Percentiles rank a stretch among this genome's conserved stretches.
Conservation (phyloP, 2,113 vertebrate genomes). For the Agapornis roseicollis region DNA sequence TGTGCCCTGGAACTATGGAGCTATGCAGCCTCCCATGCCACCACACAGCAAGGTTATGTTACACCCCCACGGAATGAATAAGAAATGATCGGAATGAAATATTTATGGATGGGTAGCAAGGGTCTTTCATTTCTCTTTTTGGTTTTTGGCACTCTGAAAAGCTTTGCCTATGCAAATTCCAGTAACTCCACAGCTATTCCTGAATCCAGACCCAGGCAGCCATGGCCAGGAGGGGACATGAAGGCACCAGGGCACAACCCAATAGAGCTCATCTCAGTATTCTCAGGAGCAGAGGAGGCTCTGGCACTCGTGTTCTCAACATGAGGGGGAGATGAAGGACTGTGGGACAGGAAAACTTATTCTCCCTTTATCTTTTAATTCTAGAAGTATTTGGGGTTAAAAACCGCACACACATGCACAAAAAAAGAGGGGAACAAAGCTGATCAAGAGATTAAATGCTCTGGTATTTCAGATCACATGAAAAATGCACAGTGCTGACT, state of each 20-base stretch:
- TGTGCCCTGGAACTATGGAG: accelerated
- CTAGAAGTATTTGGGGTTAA: not conserved
- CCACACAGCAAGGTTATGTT: not conserved
- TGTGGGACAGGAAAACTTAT: not conserved
- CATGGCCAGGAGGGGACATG: accelerated
- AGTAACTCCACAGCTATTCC: accelerated
- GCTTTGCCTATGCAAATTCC: not conserved
- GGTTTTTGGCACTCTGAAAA: not conserved
- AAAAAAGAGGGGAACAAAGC: not conserved
- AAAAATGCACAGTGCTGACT: not conserved
- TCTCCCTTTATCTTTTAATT: not conserved
- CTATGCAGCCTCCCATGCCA: not conserved
- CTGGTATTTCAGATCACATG: not conserved
- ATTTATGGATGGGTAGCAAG: not conserved
- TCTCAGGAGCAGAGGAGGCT: accelerated
- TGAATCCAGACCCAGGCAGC: not conserved
- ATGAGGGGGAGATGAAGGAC: not conserved
- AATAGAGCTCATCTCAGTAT: not conserved
- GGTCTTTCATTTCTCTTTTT: not conserved
- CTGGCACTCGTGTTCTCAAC: not conserved
- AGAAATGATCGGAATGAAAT: not conserved
- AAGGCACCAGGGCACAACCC: not conserved
- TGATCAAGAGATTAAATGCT: constrained; percentile 43
- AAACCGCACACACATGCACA: accelerated
- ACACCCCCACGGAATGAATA: not conserved